Base-by-base conservation (phyloP, 2,888 invertebrate species). In the Tenthredo notha region DNA sequence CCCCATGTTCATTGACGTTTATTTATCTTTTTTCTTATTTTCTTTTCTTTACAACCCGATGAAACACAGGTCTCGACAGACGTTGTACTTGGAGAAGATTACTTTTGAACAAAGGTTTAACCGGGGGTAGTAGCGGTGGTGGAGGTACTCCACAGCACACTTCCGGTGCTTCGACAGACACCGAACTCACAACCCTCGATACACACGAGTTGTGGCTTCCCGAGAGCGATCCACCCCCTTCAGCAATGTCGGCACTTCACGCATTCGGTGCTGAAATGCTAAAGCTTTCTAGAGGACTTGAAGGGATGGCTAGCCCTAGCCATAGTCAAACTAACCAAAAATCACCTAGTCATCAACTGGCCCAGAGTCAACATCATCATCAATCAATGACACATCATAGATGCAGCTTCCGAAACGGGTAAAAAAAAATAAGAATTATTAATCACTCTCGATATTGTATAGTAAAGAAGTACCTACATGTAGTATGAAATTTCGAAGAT, bases 221-320 rank as follows among this genome's bases (percentile, higher is more conserved):
- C 86, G 95, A 95, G 88, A 94, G 95, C 93, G 97, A 97, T 91
- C 96, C 97, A 61, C 96, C 97, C 86, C 97, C 97, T 43, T 97
- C 96, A 89, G 97, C 97, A 87, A 97, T 97, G 96, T 96, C 97
- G 47, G 97, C 98, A 85, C 94, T 98, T 91, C 97, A 97, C 93
- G 97, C 97, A 92, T 97, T 97, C 92, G 97, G 97, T 84, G 97
- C 97, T 58, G 97, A 97, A 95, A 97, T 97, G 97, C 95, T 98
- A 90, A 97, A 97, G 91, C 95, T 98, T 47, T 97, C 97, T 40
- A 95, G 97, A 87, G 97, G 97, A 87, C 94, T 97, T 89, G 97
- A 97, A 94, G 96, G 96, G 87, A 96, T 96, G 86, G 94, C 94
- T 29, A 91, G 92, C 9, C 93, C 93, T 1, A 86, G 80, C 85